A percentile compares a stretch with the other conserved stretches of the same genome.
phyloP scores from a whole-genome alignment of 1,140 invertebrate genomes.

The Lerema accius region DNA sequence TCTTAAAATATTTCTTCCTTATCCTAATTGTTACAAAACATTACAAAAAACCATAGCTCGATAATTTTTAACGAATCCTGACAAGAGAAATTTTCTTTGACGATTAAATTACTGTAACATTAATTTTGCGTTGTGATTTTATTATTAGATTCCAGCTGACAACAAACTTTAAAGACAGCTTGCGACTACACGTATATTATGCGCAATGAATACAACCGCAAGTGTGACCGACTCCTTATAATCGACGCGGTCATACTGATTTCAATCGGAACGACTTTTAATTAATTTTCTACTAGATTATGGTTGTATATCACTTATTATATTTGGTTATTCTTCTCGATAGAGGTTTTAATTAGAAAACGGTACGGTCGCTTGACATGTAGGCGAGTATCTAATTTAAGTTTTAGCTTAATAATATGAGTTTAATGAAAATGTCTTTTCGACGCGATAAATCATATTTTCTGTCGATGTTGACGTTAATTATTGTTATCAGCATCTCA shows the following conservation, averaged over 20 bases:
- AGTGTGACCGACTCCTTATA: conserved; percentile 36
- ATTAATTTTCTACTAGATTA: conserved; percentile 77
- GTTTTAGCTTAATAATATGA: conserved; percentile 44
- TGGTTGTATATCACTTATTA: conserved; percentile 59
- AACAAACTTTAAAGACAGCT: too few species aligned
- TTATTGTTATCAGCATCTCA: conserved; percentile 27
- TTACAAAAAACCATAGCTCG: too few species aligned
- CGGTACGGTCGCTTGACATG: conserved; percentile 35
- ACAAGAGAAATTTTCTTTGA: too few species aligned
- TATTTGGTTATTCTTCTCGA: conserved; percentile 45
- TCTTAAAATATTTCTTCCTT: too few species aligned
- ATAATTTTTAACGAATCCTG: too few species aligned
- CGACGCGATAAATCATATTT: conserved; percentile 33
- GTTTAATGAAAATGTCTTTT: conserved; percentile 41
- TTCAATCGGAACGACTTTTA: conserved; percentile 71
- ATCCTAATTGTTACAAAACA: too few species aligned
- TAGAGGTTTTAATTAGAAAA: conserved; percentile 50
- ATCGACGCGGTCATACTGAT: conserved; percentile 66
- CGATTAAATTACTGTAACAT: too few species aligned
- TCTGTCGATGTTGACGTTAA: conserved; percentile 31
- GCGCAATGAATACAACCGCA: background rate
- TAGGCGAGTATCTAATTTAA: conserved; percentile 36
- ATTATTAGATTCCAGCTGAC: too few species aligned
- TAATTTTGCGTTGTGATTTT: too few species aligned
- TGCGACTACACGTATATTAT: conserved; percentile 32